phyloP scores from a whole-genome alignment of 2,797 vertebrate genomes.

The Menidia menidia region DNA sequence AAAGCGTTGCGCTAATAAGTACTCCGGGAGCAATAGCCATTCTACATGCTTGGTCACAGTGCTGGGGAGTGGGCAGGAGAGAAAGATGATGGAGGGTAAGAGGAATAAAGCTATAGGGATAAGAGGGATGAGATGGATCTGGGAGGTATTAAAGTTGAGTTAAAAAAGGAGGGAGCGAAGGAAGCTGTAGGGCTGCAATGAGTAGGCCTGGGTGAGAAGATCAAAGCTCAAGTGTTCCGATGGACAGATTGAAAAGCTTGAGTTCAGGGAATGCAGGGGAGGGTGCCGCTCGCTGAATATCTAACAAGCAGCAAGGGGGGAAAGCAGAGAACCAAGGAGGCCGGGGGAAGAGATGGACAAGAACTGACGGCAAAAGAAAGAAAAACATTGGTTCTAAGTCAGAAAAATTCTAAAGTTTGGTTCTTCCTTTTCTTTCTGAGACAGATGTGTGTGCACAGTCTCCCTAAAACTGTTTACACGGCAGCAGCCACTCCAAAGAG shows the following conservation, averaged over 20 bases:
- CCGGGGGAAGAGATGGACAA: conserved; percentile 31
- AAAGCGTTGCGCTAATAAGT: conserved; percentile 72
- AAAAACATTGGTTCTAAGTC: conserved; percentile 61
- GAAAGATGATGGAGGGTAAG: conserved; percentile 31
- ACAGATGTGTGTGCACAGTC: conserved; percentile 42
- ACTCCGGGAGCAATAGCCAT: conserved; percentile 67
- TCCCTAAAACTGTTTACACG: conserved; percentile 43
- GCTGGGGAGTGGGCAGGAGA: conserved; percentile 17
- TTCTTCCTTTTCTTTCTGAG: conserved; percentile 22
- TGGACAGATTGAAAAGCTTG: conserved; percentile 73
- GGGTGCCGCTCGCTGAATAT: conserved; percentile 63
- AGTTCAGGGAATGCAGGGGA: conserved; percentile 43
- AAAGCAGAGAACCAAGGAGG: conserved; percentile 16
- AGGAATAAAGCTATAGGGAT: conserved; percentile 25
- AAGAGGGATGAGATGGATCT: conserved; percentile 64
- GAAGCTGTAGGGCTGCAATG: conserved; percentile 62
- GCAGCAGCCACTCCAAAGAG: conserved; percentile 12
- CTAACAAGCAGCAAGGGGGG: conserved; percentile 48
- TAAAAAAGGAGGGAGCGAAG: conserved; percentile 32
- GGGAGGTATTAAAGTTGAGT: conserved; percentile 68
- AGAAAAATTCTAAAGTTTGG: conserved; percentile 27
- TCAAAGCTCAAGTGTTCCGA: conserved; percentile 78
- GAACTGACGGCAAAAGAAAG: conserved; percentile 47
- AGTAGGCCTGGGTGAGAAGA: conserved; percentile 69
- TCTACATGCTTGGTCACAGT: conserved; percentile 33